Conservation (phyloP, 2,113 vertebrate species). For the Cephalopholis sonnerati region DNA sequence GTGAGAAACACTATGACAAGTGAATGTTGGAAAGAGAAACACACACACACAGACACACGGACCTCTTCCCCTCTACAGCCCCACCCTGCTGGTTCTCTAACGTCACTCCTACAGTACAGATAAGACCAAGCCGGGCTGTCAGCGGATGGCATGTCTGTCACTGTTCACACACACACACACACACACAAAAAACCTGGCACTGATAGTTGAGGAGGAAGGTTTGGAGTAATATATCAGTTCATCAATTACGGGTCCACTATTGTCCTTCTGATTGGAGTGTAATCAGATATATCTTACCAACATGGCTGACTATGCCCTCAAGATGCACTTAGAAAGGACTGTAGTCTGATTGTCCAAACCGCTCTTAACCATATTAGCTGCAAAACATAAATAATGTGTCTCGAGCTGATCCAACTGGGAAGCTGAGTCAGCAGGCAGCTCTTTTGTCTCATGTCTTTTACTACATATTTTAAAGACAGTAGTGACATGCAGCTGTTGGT, state of each 20-base stretch:
- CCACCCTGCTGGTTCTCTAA: constrained; percentile 48
- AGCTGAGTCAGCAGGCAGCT: constrained; percentile 6
- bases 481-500: background rate
- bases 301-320: constrained; percentile 36
- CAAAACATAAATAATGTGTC: background rate
- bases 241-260: constrained; percentile 32
- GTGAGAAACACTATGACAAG: constrained; percentile 29
- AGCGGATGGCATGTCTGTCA: constrained; percentile 59
- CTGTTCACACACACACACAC: constrained; percentile 12
- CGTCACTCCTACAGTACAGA: constrained; percentile 72
- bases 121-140: constrained; percentile 64
- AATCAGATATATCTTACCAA: constrained; percentile 44
- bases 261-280: constrained; percentile 30
- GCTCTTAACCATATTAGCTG: background rate
- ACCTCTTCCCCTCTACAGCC: constrained; percentile 6
- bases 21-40: constrained; percentile 50
- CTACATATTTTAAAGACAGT: background rate
- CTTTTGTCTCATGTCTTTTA: background rate
- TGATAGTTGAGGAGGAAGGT: constrained; percentile 21
- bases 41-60: constrained; percentile 19
- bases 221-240: constrained; percentile 29
- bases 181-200: constrained; percentile 13
- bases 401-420: background rate
- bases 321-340: constrained; percentile 36
- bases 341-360: constrained; percentile 22